Evolutionary conservation across 2,888 invertebrate genomes (phyloP), one percentile per base, ranked within the genome.

Genomic region (Pasiphila rectangulata): DNA sequence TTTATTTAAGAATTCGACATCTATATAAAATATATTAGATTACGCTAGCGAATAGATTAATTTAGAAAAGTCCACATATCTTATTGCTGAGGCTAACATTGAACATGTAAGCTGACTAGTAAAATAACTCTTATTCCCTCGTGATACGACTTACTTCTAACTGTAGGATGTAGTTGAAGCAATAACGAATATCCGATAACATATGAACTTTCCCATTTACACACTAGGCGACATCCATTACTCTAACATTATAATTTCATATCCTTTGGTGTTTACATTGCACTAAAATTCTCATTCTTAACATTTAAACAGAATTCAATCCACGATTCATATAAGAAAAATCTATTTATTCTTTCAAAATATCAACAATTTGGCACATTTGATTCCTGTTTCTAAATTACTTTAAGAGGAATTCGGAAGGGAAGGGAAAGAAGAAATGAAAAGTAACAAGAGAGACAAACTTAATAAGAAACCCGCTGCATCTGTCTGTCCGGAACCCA

Each of bases 331-430:
- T 76, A 75, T 72, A 76, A 72, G 69, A 72, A 75, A 49, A 72
- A 67, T 64, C 61, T 72, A 64, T 62, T 57, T 71, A 67, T 57
- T 59, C 52, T 63, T 70, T 70, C 65, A 72, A 72, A 79, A 77
- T 78, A 80, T 81, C 74, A 85, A 83, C 82, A 80, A 82, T 84
- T 86, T 86, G 86, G 86, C 85, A 86, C 85, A 78, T 78, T 75
- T 57, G 60, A 63, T 80, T 81, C 80, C 79, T 81, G 79, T 78
- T 79, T 76, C 65, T 67, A 72, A 65, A 72, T 74, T 70, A 73
- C 63, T 53, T 67, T 64, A 59, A 63, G 57, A 57, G 56, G 58
- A 59, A 57, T 46, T 57, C 58, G 61, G 61, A 56, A 63, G 62
- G 58, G 41, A 61, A 70, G 56, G 49, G 59, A 59, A 47, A 45